These are phyloP conservation scores for Piezodorus guildinii DNA, from an alignment of 1,140 invertebrate genomes.

Conservation along the genomic window DNA sequence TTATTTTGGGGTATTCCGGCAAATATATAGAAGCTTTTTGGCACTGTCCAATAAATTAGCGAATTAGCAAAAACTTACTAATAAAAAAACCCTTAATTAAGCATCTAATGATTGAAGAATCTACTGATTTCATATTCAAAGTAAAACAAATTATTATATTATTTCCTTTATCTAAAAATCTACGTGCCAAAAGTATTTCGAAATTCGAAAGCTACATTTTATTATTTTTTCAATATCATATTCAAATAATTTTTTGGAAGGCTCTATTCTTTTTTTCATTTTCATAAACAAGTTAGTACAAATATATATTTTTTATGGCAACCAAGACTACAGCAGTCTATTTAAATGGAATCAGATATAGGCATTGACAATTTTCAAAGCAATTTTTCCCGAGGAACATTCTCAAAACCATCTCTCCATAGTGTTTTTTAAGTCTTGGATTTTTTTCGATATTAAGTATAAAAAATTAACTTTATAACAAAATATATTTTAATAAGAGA, in stretches of 20 bases:
- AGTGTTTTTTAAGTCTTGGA: slow-evolving; percentile 16
- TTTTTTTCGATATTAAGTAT: slow-evolving; percentile 16
- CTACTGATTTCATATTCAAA: slow-evolving; percentile 8
- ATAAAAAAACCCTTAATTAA: no score
- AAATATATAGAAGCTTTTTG: slow-evolving; percentile 21
- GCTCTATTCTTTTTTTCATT: slow-evolving; percentile 7
- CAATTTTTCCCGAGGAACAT: not conserved
- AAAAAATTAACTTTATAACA: slow-evolving; percentile 19
- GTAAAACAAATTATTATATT: not conserved
- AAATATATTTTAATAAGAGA: slow-evolving; percentile 18
- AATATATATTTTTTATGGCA: slow-evolving; percentile 20
- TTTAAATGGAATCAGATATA: slow-evolving; percentile 20
- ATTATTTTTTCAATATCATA: slow-evolving; percentile 3
- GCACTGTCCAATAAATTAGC: slow-evolving; percentile 18
- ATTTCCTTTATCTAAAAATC: not conserved
- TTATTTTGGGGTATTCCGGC: slow-evolving; percentile 22
- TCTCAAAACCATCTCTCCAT: slow-evolving; percentile 13
- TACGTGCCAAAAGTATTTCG: slow-evolving; percentile 12
- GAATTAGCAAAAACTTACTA: slow-evolving; percentile 1
- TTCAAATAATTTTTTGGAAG: slow-evolving; percentile 18
- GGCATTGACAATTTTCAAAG: slow-evolving; percentile 21
- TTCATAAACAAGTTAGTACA: slow-evolving; percentile 15
- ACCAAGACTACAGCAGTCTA: slow-evolving; percentile 22
- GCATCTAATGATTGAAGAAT: not conserved
- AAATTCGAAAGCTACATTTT: slow-evolving; percentile 3